phyloP scores from a whole-genome alignment of 2,797 vertebrate species.

The Centroberyx gerrardi region DNA sequence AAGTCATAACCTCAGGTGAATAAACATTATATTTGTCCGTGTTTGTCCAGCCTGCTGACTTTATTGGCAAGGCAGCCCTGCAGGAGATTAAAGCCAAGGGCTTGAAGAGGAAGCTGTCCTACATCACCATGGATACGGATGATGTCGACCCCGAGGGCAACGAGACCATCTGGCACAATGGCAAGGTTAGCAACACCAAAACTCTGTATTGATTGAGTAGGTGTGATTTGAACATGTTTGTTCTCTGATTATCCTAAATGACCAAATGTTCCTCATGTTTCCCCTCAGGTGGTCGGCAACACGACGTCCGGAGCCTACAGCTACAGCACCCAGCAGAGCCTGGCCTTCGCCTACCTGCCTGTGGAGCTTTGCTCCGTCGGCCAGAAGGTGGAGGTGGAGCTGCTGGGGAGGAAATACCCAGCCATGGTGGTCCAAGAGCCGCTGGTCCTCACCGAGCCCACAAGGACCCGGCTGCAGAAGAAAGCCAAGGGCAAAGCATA shows the following conservation, averaged over 20 bases:
- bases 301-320: constrained; percentile 97
- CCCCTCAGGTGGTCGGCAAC: constrained; percentile 93
- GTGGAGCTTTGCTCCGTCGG: constrained; percentile 88
- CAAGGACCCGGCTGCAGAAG: constrained; percentile 89
- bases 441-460: constrained; percentile 92
- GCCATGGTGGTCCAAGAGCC: constrained; percentile 92
- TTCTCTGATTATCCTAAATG: neutral
- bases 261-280: neutral
- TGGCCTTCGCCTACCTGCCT: constrained; percentile 95
- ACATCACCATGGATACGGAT: constrained; percentile 91
- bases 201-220: neutral
- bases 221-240: neutral
- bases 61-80: constrained; percentile 87
- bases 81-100: constrained; percentile 92
- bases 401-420: constrained; percentile 90
- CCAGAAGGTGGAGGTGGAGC: constrained; percentile 94
- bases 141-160: constrained; percentile 96
- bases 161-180: constrained; percentile 94
- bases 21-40: constrained; percentile 9
- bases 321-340: constrained; percentile 90
- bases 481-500: constrained; percentile 82
- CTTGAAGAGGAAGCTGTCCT: constrained; percentile 91
- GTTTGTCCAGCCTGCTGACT: constrained; percentile 71
- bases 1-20: neutral
- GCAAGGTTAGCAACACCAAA: constrained; percentile 85